Evolutionary conservation across 1,140 invertebrate species (phyloP).

Genomic region (Aphelenchoides fujianensis): DNA sequence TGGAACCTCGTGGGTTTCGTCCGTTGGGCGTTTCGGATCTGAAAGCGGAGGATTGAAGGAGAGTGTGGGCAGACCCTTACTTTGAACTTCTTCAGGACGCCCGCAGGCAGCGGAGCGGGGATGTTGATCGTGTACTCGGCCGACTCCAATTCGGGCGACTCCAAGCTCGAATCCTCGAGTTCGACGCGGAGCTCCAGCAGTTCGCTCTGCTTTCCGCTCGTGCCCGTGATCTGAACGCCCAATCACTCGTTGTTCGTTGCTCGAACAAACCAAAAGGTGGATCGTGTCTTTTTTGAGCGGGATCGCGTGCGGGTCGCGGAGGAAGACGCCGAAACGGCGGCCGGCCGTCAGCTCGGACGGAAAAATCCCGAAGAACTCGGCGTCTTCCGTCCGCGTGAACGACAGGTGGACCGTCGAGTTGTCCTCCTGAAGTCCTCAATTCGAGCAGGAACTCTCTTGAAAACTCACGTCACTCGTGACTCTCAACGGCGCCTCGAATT

Average conservation of each 20-base stretch:
- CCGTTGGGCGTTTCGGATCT: constrained; percentile 4
- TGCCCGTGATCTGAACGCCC: background rate
- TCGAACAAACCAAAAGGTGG: background rate
- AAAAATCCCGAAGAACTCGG: constrained; percentile 2
- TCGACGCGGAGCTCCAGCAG: background rate
- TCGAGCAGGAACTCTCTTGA: too few species aligned
- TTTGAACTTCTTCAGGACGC: constrained; percentile 18
- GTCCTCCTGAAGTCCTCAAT: background rate
- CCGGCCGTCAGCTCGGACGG: background rate
- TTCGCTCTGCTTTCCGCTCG: background rate
- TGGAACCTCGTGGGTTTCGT: background rate
- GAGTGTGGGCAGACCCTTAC: background rate
- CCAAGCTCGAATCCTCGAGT: background rate
- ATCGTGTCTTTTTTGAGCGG: background rate
- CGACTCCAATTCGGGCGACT: constrained; percentile 1
- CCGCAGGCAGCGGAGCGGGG: background rate
- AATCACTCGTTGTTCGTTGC: background rate
- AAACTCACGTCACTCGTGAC: background rate
- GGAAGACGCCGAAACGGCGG: background rate
- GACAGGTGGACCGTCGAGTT: background rate
- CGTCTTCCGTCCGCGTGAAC: background rate
- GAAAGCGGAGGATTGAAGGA: background rate
- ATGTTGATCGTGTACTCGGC: constrained; percentile 11
- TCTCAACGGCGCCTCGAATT: background rate
- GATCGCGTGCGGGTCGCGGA: background rate